Percentiles rank a stretch among this genome's conserved stretches.
phyloP scores from a whole-genome alignment of 2,888 invertebrate species.

The Brachyptera putata region DNA sequence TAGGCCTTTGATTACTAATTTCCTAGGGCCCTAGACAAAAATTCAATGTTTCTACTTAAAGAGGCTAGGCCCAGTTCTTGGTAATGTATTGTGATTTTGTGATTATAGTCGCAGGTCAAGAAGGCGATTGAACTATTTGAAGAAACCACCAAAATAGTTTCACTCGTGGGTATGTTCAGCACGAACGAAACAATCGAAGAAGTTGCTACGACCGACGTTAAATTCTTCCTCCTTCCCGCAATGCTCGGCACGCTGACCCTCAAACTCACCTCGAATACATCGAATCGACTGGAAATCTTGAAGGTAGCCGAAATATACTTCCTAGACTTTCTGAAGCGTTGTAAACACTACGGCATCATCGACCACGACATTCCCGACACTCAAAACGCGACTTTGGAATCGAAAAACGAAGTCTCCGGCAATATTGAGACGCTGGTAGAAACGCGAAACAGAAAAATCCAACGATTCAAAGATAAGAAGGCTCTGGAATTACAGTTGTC shows the following conservation, averaged over 20 bases:
- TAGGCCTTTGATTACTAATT: no score
- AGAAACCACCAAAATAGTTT: conserved; percentile 76
- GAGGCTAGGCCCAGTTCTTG: no score
- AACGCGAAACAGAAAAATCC: neutral
- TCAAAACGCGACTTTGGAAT: no score
- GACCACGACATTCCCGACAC: conserved; percentile 51
- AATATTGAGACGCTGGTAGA: neutral
- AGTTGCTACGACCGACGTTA: conserved; percentile 75
- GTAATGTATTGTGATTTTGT: conserved; percentile 28
- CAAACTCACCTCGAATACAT: conserved; percentile 64
- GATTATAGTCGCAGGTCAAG: conserved; percentile 63
- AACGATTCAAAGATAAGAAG: conserved; percentile 17
- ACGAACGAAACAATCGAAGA: conserved; percentile 82
- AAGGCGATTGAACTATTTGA: conserved; percentile 70
- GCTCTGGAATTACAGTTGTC: neutral
- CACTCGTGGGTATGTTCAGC: conserved; percentile 77
- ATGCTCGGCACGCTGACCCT: conserved; percentile 72
- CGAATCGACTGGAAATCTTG: conserved; percentile 64
- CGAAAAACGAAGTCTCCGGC: conserved; percentile 30
- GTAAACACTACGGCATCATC: conserved; percentile 74
- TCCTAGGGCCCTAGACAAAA: no score
- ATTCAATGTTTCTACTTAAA: no score
- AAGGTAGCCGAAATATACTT: conserved; percentile 79
- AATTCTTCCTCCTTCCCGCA: conserved; percentile 80
- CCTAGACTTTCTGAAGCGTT: conserved; percentile 77